phyloP scores from a whole-genome alignment of 2,888 invertebrate species.

The Melinopterus prodromus region DNA sequence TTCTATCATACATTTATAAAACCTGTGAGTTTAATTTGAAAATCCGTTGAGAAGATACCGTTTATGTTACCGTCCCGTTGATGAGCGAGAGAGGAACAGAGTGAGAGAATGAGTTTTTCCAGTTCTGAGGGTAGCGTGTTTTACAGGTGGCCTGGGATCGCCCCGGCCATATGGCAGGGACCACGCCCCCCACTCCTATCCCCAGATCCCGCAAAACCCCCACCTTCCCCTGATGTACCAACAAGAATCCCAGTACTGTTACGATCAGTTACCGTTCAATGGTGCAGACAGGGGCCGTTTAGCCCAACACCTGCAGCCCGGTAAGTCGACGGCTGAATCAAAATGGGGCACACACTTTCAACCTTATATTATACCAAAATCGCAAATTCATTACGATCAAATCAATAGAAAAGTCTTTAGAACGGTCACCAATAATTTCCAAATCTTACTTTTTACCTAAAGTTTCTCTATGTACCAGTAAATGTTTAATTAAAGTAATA shows the following conservation, averaged over 20 bases:
- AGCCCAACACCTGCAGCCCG: slow-evolving; percentile 60
- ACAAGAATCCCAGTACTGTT: slow-evolving; percentile 67
- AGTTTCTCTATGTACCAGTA: background rate
- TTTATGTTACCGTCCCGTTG: background rate
- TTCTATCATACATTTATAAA: too few species aligned
- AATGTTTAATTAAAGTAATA: too few species aligned
- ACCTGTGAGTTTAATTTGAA: background rate
- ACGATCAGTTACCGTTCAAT: slow-evolving; percentile 64
- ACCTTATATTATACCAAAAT: background rate
- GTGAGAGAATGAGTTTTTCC: background rate
- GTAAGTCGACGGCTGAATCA: slow-evolving; percentile 58
- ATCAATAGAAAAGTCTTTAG: slow-evolving; percentile 40
- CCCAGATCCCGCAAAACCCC: slow-evolving; percentile 64
- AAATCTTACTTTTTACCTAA: background rate
- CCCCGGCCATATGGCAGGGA: slow-evolving; percentile 65
- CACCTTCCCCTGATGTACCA: slow-evolving; percentile 62
- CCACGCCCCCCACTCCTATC: slow-evolving; percentile 58
- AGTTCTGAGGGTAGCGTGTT: slow-evolving; percentile 57
- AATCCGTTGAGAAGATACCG: background rate
- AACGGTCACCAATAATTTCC: slow-evolving; percentile 26
- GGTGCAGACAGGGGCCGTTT: slow-evolving; percentile 59
- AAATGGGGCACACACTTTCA: slow-evolving; percentile 40
- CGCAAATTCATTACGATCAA: background rate
- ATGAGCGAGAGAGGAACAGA: background rate
- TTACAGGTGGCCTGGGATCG: slow-evolving; percentile 69